These are phyloP conservation scores for Gymnocypris eckloni DNA, from an alignment of 2,797 vertebrate genomes.

Conservation along the genomic window DNA sequence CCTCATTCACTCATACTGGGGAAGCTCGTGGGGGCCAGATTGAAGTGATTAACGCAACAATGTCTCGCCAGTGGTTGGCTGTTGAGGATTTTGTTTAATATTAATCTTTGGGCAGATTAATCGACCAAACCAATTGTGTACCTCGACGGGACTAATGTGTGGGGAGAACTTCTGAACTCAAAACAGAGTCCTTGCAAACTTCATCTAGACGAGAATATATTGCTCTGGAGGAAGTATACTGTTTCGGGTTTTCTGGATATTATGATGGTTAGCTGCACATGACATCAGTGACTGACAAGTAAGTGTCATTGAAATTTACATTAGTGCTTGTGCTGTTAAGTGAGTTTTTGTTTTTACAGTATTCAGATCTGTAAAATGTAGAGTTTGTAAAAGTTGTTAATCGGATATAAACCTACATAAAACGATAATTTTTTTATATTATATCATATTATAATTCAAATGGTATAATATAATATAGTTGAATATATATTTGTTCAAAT, in stretches of 20 bases:
- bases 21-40: constrained; percentile 33
- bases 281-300: constrained; percentile 4
- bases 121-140: constrained; percentile 41
- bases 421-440: background rate
- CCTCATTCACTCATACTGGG: constrained; percentile 32
- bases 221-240: background rate
- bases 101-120: constrained; percentile 61
- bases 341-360: background rate
- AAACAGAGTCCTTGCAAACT: constrained; percentile 19
- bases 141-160: constrained; percentile 15
- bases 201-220: background rate
- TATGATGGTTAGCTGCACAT: background rate
- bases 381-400: background rate
- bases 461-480: background rate
- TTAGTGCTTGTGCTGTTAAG: constrained; percentile 11
- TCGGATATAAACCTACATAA: background rate
- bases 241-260: background rate
- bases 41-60: constrained; percentile 54
- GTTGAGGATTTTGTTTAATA: constrained; percentile 50
- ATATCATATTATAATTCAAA: background rate
- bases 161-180: constrained; percentile 12
- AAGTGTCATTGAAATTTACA: background rate
- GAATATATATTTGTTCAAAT: too few relatives aligned
- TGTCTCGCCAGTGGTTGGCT: constrained; percentile 39
- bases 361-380: background rate